phyloP scores from a whole-genome alignment of 2,888 invertebrate species.

The Agrotis exclamationis region DNA sequence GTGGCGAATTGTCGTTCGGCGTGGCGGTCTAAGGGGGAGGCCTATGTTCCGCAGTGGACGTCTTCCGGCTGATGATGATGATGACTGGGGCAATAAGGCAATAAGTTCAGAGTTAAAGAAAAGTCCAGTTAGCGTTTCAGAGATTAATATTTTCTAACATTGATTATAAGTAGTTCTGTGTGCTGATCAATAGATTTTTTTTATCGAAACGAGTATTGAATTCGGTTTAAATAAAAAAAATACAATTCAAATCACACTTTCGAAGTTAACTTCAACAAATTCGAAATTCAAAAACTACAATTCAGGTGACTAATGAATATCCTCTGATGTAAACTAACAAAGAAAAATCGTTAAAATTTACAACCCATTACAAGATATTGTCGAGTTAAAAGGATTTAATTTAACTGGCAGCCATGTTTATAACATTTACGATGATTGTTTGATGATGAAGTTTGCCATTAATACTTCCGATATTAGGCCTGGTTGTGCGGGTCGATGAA shows the following conservation, averaged over 20 bases:
- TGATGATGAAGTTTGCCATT: slow-evolving; percentile 49
- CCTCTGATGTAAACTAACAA: slow-evolving; percentile 7
- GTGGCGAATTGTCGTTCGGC: no score
- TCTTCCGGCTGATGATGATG: no score
- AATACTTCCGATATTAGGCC: slow-evolving; percentile 43
- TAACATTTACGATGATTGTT: slow-evolving; percentile 50
- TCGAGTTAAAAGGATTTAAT: slow-evolving; percentile 55
- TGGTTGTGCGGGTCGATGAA: slow-evolving; percentile 37
- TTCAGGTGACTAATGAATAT: slow-evolving; percentile 20
- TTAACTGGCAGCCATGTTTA: slow-evolving; percentile 17
- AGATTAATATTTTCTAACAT: not conserved
- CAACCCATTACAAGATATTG: slow-evolving; percentile 46
- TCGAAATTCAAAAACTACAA: not conserved
- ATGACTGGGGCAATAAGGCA: no score
- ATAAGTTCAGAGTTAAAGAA: not conserved
- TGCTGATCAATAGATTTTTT: no score
- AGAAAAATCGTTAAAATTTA: slow-evolving; percentile 42
- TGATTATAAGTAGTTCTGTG: no score
- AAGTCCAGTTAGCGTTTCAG: not conserved
- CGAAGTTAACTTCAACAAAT: not conserved
- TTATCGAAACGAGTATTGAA: no score
- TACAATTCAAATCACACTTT: not conserved
- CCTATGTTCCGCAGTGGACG: no score
- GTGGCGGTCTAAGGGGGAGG: no score
- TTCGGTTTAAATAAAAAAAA: no score